phyloP scores from a whole-genome alignment of 2,888 invertebrate species.

The Aspidapion aeneum region DNA sequence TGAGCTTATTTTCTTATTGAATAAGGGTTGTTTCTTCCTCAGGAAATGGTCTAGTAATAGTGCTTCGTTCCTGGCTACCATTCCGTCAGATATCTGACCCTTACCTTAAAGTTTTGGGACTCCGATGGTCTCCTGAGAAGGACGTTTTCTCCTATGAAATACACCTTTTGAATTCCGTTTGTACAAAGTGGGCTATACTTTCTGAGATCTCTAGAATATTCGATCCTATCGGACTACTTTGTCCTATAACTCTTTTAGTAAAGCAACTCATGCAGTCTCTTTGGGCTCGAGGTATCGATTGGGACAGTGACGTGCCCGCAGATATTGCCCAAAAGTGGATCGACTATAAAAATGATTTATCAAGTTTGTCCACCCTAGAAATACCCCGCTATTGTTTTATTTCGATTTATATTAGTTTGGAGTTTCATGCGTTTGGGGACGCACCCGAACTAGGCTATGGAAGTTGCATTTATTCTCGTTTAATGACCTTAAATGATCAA shows the following conservation, averaged over 20 bases:
- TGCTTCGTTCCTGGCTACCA: too few relatives aligned
- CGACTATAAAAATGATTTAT: background rate
- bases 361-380: background rate
- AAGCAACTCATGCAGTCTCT: background rate
- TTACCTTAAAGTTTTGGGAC: background rate
- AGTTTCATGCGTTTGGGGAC: background rate
- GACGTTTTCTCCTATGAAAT: background rate
- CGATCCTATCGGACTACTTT: background rate
- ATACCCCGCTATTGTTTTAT: background rate
- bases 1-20: too few relatives aligned
- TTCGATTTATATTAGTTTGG: background rate
- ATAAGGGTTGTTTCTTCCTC: too few relatives aligned
- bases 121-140: background rate
- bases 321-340: background rate
- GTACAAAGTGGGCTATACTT: background rate
- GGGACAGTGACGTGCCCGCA: background rate
- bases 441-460: background rate
- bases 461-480: background rate
- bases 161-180: background rate
- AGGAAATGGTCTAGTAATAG: too few relatives aligned
- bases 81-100: background rate
- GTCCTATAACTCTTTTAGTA: background rate
- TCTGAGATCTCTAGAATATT: background rate
- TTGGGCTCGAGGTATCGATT: background rate
- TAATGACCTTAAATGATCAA: background rate